A percentile compares a stretch with the other conserved stretches of the same genome.
phyloP scores from a whole-genome alignment of 2,888 invertebrate species.

The Ochropleura leucogaster region DNA sequence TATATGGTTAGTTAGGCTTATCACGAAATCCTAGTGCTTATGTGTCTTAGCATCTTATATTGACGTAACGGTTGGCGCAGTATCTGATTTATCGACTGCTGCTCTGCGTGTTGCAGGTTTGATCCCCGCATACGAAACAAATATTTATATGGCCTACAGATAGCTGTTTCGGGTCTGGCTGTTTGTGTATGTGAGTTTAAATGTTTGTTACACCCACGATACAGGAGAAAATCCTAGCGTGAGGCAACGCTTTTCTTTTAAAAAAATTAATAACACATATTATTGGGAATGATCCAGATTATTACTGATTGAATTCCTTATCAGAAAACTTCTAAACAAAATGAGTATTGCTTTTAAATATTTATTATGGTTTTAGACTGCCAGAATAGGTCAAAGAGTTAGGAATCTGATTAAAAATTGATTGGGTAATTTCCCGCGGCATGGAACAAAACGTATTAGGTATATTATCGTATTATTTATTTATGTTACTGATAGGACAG shows the following conservation, averaged over 20 bases:
- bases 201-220: no score
- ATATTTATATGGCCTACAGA: no score
- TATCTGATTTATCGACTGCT: no score
- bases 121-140: no score
- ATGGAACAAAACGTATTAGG: not conserved
- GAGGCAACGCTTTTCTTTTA: no score
- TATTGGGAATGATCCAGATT: not conserved
- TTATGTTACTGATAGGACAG: constrained; percentile 34
- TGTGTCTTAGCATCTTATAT: no score
- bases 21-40: not conserved
- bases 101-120: no score
- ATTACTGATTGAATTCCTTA: not conserved
- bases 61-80: no score
- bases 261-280: no score
- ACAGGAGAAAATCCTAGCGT: no score
- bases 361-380: not conserved
- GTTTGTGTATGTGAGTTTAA: no score
- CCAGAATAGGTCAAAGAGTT: not conserved
- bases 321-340: not conserved
- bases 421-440: constrained; percentile 18
- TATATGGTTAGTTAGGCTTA: not conserved
- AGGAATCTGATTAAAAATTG: constrained; percentile 19
- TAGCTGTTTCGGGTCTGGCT: no score
- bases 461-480: constrained; percentile 28
- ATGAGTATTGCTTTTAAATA: not conserved